phyloP scores from a whole-genome alignment of 2,113 vertebrate genomes.

The Thunnus thynnus region DNA sequence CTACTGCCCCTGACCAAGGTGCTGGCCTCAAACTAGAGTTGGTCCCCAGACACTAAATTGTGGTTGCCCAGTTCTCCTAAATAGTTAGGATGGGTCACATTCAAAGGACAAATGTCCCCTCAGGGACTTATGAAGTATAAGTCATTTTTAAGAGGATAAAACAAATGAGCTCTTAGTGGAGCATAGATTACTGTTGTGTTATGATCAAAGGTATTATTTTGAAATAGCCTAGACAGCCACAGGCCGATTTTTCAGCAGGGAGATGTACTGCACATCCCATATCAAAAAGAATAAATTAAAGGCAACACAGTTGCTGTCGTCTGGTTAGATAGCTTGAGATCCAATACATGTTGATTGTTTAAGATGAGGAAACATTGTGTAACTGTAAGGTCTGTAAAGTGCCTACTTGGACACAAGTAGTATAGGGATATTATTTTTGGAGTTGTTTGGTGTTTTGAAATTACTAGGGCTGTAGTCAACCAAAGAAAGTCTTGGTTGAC shows the following conservation, averaged over 20 bases:
- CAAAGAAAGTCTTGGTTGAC: too few relatives aligned
- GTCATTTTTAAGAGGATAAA: slow-evolving; percentile 44
- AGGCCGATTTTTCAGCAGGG: slow-evolving; percentile 22
- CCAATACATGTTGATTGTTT: slow-evolving; percentile 23
- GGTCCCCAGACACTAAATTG: background rate
- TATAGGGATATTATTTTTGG: background rate
- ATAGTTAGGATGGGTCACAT: slow-evolving; percentile 32
- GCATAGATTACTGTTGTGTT: slow-evolving; percentile 44
- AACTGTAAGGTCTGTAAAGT: background rate
- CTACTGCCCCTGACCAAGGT: slow-evolving; percentile 7
- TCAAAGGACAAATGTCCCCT: slow-evolving; percentile 17
- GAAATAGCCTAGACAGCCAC: slow-evolving; percentile 8
- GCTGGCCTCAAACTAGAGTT: slow-evolving; percentile 2
- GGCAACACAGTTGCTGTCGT: slow-evolving; percentile 40
- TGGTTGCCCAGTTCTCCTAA: slow-evolving; percentile 11
- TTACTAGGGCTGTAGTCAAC: background rate
- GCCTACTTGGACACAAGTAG: background rate
- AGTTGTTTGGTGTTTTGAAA: background rate
- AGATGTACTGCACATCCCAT: slow-evolving; percentile 39
- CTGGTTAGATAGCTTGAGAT: slow-evolving; percentile 27
- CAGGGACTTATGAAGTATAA: slow-evolving; percentile 23
- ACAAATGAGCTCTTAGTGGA: slow-evolving; percentile 53
- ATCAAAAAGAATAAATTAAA: slow-evolving; percentile 43
- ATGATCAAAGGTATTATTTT: slow-evolving; percentile 49
- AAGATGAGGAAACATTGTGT: background rate